A percentile compares a stretch with the other conserved stretches of the same genome.
Evolutionary conservation across 2,113 vertebrate genomes (phyloP).

Genomic region (Athene noctua): DNA sequence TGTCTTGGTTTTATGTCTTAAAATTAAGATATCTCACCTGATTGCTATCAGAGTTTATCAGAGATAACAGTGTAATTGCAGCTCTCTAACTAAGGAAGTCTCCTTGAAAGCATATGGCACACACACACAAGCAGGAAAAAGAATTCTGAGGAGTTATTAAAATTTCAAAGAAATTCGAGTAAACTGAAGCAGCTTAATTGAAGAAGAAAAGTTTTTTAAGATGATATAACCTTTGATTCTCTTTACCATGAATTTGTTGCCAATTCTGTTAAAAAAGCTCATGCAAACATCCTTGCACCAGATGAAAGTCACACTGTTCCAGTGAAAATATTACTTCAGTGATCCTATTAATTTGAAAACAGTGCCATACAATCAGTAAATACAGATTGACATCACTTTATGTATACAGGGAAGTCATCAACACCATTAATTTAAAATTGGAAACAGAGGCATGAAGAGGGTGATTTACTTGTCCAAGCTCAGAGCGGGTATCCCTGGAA

Average conservation of each 20-base stretch:
- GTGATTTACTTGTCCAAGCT: not conserved
- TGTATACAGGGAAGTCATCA: not conserved
- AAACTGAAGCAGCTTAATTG: not conserved
- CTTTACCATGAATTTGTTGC: not conserved
- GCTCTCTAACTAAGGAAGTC: not conserved
- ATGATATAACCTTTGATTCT: not conserved
- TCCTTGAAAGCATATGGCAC: not conserved
- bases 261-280: not conserved
- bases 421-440: not conserved
- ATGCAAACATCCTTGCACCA: not conserved
- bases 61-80: not conserved
- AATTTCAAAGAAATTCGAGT: not conserved
- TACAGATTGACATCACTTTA: not conserved
- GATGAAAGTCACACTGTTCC: not conserved
- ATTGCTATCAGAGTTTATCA: not conserved
- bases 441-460: not conserved
- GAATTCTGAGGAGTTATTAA: not conserved
- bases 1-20: not conserved
- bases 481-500: not conserved
- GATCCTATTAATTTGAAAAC: not conserved
- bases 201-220: not conserved
- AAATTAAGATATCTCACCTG: not conserved
- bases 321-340: not conserved
- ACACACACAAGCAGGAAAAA: not conserved
- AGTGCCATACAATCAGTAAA: not conserved